Evolutionary conservation across 1,140 invertebrate genomes (phyloP), one percentile per base, ranked within the genome.

Genomic region (Brachionus sp.): DNA sequence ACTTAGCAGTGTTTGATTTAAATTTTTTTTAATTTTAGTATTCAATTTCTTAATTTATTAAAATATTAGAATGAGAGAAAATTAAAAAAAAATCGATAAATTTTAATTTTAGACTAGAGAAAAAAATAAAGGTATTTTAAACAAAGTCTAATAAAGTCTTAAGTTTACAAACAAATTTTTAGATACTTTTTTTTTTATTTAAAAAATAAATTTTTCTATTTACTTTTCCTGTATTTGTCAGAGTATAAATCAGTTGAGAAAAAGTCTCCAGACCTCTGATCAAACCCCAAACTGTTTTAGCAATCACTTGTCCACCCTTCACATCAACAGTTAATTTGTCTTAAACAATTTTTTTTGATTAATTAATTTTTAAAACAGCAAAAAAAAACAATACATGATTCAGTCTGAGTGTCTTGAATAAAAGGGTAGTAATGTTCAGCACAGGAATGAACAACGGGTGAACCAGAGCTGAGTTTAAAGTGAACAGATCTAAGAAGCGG

Each of bases 211-310:
- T 23, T 19, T 2, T 29, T 29, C 29, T 53, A 23, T 53, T 78
- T 62, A 80, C 77, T 44, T 62, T 80, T 7, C 57, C 25, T 80
- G 77, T 16, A 62, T 44, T n/a, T 80, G 23, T 10, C 6, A n/a
- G 23, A 7, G 46, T 46, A 75, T 83, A 83, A 10, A 84, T 35
- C 3, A 84, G 35, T 77, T 84, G 83, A 64, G 70, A 77, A 33
- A 84, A 84, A 13, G 83, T 84, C 64, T 84, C 83, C 35, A 84
- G 16, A 13, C 33, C 70, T 68, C 53, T 57, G 12, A 84, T n/a
- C 3, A 77, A 29, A n/a, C 83, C 83, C 82, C 82, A 83, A 19
- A 83, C 25, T 35, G 39, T 12, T 6, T 73, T 39, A 10, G 42
- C 29, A 2, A n/a, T 3, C 4, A 83, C 9, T 42, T 50, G 6